phyloP scores from a whole-genome alignment of 2,797 vertebrate species.

The Liasis olivaceus region DNA sequence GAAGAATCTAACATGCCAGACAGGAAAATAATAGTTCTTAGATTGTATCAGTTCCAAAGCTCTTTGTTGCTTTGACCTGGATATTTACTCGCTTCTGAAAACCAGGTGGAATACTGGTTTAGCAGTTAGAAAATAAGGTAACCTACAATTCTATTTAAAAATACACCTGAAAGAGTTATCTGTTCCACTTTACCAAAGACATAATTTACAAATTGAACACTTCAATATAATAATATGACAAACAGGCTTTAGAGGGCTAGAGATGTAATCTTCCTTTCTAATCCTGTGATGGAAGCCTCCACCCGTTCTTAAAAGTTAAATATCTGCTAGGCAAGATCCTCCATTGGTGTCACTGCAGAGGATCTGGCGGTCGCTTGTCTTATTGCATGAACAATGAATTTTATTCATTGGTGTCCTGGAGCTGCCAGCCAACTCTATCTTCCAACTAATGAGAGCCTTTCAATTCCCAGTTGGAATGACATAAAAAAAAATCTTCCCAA shows the following conservation, averaged over 20 bases:
- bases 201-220: not conserved
- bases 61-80: not conserved
- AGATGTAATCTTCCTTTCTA: not conserved
- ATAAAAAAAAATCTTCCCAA: slow-evolving; percentile 22
- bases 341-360: not conserved
- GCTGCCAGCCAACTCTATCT: slow-evolving; percentile 22
- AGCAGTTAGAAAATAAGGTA: not conserved
- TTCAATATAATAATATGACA: not conserved
- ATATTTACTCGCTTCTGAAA: not conserved
- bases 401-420: not conserved
- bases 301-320: not conserved
- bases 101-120: not conserved
- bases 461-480: slow-evolving; percentile 21
- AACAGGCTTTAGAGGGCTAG: not conserved
- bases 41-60: not conserved
- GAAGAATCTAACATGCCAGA: not conserved
- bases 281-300: not conserved
- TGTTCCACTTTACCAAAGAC: not conserved
- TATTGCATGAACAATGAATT: not conserved
- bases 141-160: not conserved
- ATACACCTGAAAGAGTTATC: not conserved
- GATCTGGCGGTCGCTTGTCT: not conserved
- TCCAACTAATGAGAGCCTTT: slow-evolving; percentile 37
- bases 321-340: not conserved
- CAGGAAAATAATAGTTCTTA: not conserved